Evolutionary conservation across 2,797 vertebrate species (phyloP).

Genomic region (Streptopelia turtur): DNA sequence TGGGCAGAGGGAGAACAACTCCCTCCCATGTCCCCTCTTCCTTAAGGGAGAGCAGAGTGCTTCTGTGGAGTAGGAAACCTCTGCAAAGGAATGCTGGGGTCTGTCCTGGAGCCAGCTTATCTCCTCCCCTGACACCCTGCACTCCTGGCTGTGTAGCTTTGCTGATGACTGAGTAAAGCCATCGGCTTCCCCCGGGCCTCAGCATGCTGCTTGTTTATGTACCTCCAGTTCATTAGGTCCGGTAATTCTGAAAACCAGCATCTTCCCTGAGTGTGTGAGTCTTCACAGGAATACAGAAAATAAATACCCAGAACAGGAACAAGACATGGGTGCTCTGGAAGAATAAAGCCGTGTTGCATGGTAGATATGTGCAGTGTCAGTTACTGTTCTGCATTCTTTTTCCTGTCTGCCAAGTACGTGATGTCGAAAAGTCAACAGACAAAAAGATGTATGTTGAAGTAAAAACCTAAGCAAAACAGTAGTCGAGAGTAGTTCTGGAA

Average conservation of each 20-base stretch:
- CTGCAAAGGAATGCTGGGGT: not conserved
- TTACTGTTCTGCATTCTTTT: not conserved
- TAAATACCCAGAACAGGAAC: not conserved
- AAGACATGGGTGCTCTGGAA: not conserved
- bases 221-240: not conserved
- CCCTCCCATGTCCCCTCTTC: not conserved
- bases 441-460: constrained; percentile 17
- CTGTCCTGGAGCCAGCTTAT: not conserved
- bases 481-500: not conserved
- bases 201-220: not conserved
- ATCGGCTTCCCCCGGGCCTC: not conserved
- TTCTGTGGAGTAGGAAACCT: not conserved
- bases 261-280: not conserved
- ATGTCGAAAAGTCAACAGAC: constrained; percentile 1
- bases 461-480: constrained; percentile 22
- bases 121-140: not conserved
- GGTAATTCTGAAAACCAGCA: not conserved
- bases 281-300: not conserved
- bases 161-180: not conserved
- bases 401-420: not conserved
- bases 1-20: not conserved
- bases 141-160: not conserved
- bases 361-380: not conserved
- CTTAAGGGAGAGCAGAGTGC: not conserved
- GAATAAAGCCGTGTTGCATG: not conserved